phyloP scores from a whole-genome alignment of 2,888 invertebrate genomes.

The Ectemnius cavifrons region DNA sequence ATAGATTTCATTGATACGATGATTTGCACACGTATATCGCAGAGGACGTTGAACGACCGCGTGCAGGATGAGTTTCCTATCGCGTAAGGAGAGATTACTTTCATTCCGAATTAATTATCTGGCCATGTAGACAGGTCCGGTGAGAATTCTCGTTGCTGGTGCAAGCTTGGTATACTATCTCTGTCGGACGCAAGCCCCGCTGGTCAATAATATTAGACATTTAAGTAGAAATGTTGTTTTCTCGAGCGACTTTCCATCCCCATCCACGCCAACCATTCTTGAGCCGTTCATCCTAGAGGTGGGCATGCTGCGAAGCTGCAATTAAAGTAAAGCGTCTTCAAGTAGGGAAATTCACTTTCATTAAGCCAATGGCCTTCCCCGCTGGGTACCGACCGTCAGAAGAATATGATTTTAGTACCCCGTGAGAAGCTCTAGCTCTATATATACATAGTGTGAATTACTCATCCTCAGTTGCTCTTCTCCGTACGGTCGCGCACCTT shows the following conservation, averaged over 20 bases:
- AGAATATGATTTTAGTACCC: constrained; percentile 8
- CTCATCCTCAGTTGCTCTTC: not conserved
- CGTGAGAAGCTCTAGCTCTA: not conserved
- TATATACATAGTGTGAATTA: constrained; percentile 15
- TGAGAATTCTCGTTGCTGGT: not conserved
- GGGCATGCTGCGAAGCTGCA: constrained; percentile 19
- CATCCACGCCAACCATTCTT: constrained; percentile 8
- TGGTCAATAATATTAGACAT: constrained; percentile 10
- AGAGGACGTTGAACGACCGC: not conserved
- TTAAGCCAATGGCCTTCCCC: constrained; percentile 35
- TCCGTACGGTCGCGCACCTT: not conserved
- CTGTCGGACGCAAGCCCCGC: not conserved
- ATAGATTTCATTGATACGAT: too few relatives aligned
- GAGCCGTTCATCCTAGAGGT: constrained; percentile 4
- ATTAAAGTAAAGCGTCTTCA: constrained; percentile 35
- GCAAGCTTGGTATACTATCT: not conserved
- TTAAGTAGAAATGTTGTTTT: constrained; percentile 16
- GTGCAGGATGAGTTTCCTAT: not conserved
- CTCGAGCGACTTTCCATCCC: constrained; percentile 28
- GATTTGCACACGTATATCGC: not conserved
- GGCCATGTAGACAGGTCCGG: constrained; percentile 29
- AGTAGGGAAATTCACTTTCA: constrained; percentile 55
- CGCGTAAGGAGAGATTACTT: constrained; percentile 22
- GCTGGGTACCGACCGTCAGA: not conserved
- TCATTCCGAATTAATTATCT: constrained; percentile 32